Base-by-base conservation (phyloP, 2,113 vertebrate genomes). In the Platysternon megacephalum region DNA sequence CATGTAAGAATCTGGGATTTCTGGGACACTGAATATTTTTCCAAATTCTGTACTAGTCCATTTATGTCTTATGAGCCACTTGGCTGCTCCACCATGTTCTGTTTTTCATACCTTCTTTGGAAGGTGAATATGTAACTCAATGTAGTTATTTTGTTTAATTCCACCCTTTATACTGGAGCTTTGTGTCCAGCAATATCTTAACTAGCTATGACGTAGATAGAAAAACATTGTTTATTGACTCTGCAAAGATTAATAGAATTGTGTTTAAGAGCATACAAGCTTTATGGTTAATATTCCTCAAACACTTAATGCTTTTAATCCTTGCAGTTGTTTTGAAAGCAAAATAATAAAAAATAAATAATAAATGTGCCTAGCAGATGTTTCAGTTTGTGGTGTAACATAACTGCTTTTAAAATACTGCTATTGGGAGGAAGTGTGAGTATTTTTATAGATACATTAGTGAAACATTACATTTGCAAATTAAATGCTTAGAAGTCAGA, bases 291-390 rank as follows among this genome's bases (percentile, higher is more conserved):
- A 24, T 68, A 29, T 28, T 81, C 46, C 44, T 93, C 68, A 74
- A 42, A 11, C n/a, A 11, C 21, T 42, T 74, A 42, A 32, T 32
- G 81, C 42, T 78, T 90, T 84, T 49, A 84, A 61, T 84, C 14
- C 2, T 32, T 81, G 88, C 89, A 94, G 90, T 90, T 32, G 29
- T 61, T 61, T 95, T 86, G 96, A 91, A 46, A 90, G n/a, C n/a
- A 17, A 39, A 39, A 39, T 17, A 39, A 68, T n/a, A 22, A 39
- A 9, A 68, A 68, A 68, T 42, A 32, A 61, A 32, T 61, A 32
- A 65, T 44, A 52, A 44, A 39, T 11, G 11, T 88, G 53, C 46
- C 42, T 55, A 56, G 61, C 80, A 83, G 51, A 52, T 58, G 32
- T 48, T 39, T 44, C 68, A 39, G 16, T 11, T 46, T 58, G 53